Evolutionary conservation across 2,888 invertebrate species (phyloP), one percentile per base, ranked within the genome.

Genomic region (Horisme vitalbata): DNA sequence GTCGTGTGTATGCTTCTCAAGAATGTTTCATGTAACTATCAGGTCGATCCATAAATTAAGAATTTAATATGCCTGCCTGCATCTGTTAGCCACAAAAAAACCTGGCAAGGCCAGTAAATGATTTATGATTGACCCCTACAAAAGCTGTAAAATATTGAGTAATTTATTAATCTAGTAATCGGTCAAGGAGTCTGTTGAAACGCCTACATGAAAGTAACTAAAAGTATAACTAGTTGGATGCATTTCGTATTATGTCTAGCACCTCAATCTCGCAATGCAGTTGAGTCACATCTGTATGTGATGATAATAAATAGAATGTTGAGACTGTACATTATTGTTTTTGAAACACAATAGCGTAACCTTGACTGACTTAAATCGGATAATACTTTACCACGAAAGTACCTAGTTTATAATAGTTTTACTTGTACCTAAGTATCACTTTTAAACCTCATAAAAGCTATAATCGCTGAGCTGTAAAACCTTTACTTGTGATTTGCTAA

Each of bases 151-250:
- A 65, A 49, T 44, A 43, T 49, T 69, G 63, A 64, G 63, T 64
- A 65, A 68, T 49, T 48, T 57, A 45, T 59, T 57, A 33, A 65
- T 61, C 35, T 52, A 55, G 35, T 55, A 61, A 69, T 66, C 63
- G 66, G 58, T 72, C 71, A 72, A 76, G 70, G 69, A 59, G 56
- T 46, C 52, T 69, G 47, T 65, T 41, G 63, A 58, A 71, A 70
- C 55, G 36, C 33, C 45, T 41, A 11, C 28, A 43, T 36, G 24
- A 51, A 45, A 48, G 33, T 34, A 15, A 38, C 30, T 26, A 43
- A 26, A 32, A 23, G 4, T 18, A 21, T 15, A 28, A 4, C 28
- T 28, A 39, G 23, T 26, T 28, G 12, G 9, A 33, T 33, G n/a
- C 0, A 21, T 34, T 21, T 2, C 18, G 32, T 36, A 9, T 28